Conservation (phyloP, 2,888 invertebrate genomes). For the Ormyrus thymus region DNA sequence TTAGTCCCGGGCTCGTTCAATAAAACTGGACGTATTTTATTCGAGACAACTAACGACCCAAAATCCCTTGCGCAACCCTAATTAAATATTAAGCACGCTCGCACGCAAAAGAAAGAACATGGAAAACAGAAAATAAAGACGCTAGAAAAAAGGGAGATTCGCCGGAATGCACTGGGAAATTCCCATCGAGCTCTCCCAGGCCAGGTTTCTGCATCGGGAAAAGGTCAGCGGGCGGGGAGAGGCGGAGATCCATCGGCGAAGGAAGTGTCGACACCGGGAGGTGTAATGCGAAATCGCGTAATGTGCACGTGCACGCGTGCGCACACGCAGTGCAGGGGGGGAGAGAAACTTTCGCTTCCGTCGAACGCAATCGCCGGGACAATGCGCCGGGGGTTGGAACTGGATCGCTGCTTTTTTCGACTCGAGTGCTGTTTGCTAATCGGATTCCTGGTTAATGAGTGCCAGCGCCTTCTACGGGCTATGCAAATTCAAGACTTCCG, state of each 20-base stretch:
- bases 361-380: not conserved
- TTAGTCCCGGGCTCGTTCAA: too few relatives aligned
- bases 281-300: too few relatives aligned
- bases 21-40: too few relatives aligned
- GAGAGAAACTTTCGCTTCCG: conserved; percentile 3
- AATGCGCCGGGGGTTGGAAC: too few relatives aligned
- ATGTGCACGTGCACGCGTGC: not conserved
- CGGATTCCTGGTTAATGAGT: not conserved
- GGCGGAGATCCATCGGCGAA: conserved; percentile 4
- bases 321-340: not conserved
- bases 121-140: not conserved
- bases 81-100: too few relatives aligned
- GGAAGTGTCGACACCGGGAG: conserved; percentile 43
- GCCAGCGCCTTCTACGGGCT: too few relatives aligned
- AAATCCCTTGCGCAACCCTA: too few relatives aligned
- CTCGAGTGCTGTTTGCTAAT: not conserved
- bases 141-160: not conserved
- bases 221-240: conserved; percentile 6
- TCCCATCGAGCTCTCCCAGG: conserved; percentile 1
- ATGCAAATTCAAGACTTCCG: not conserved
- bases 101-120: not conserved
- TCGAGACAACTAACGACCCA: too few relatives aligned
- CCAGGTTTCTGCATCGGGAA: not conserved
- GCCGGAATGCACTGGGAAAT: conserved; percentile 15
- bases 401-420: too few relatives aligned